Conservation (phyloP, 1,140 invertebrate species). For the Diorhabda carinulata region DNA sequence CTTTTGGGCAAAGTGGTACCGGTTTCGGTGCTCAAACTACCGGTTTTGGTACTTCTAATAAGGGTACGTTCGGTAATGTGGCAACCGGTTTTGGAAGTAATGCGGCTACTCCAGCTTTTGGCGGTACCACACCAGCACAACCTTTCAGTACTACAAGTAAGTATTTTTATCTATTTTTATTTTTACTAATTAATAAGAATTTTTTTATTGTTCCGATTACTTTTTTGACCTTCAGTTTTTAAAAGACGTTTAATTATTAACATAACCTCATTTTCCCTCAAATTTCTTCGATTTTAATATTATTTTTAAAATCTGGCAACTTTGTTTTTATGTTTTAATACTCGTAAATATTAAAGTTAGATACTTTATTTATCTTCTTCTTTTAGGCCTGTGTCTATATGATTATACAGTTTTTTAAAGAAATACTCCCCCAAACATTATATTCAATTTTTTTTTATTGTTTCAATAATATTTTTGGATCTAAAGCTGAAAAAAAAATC, state of each 20-base stretch:
- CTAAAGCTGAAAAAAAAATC: no score
- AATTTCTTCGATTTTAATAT: background rate
- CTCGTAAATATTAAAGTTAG: no score
- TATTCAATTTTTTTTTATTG: no score
- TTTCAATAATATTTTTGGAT: no score
- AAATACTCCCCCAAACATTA: no score
- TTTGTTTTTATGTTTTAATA: background rate
- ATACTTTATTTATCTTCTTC: no score
- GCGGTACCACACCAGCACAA: background rate
- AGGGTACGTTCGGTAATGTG: background rate
- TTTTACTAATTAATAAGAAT: background rate
- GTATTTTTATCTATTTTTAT: background rate
- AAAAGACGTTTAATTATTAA: background rate
- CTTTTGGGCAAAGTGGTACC: background rate
- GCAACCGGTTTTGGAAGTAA: background rate
- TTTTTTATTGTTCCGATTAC: background rate
- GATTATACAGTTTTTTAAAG: no score
- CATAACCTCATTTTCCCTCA: background rate
- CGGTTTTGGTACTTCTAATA: background rate
- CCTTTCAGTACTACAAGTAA: background rate
- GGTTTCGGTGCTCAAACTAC: background rate
- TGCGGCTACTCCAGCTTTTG: conserved; percentile 3
- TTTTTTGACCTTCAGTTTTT: background rate
- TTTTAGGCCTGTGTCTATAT: no score
- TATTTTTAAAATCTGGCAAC: background rate